Evolutionary conservation across 2,797 vertebrate genomes (phyloP).

Genomic region (Coilia nasus): DNA sequence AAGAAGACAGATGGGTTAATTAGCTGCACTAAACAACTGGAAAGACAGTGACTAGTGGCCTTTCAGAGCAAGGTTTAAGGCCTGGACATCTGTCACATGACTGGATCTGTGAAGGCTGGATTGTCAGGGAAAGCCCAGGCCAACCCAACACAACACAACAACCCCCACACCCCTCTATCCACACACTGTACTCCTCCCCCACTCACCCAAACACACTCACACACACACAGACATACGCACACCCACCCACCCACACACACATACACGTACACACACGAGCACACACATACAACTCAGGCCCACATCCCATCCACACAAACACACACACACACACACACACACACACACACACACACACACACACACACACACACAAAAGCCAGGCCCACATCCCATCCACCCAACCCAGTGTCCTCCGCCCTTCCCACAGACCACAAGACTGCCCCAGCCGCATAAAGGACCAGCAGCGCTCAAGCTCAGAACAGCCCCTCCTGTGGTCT

Average conservation of each 20-base stretch:
- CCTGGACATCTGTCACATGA: background rate
- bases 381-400: background rate
- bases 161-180: no score
- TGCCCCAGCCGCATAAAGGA: slow-evolving; percentile 23
- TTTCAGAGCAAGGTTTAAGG: background rate
- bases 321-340: no score
- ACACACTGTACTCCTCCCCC: no score
- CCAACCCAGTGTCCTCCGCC: background rate
- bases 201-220: no score
- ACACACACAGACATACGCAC: no score
- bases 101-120: background rate
- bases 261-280: no score
- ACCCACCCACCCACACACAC: no score
- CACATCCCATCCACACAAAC: no score
- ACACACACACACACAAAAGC: background rate
- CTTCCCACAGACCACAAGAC: background rate
- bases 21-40: no score
- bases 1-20: no score
- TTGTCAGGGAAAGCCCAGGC: background rate
- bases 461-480: slow-evolving; percentile 28
- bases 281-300: no score
- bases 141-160: background rate
- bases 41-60: background rate
- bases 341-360: no score
- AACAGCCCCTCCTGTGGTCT: slow-evolving; percentile 40